These are phyloP conservation scores for Drosophila multiciliata DNA, from an alignment of 2,888 invertebrate species.

Conservation along the genomic window DNA sequence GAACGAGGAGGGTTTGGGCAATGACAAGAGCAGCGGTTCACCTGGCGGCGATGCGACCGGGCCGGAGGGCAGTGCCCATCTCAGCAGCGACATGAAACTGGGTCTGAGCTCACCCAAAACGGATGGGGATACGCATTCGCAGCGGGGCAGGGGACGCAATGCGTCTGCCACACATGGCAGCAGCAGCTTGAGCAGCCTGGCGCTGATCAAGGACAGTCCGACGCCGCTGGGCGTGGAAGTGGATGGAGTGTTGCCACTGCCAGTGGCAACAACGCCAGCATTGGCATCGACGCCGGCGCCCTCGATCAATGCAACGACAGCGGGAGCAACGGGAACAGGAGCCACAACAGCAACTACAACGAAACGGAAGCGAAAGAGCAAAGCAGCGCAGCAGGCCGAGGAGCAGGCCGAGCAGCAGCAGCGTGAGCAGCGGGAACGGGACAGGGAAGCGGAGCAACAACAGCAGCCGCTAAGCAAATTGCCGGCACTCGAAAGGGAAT, in stretches of 20 bases:
- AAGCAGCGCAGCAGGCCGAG: conserved; percentile 84
- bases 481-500: conserved; percentile 54
- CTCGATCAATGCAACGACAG: conserved; percentile 3
- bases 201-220: conserved; percentile 80
- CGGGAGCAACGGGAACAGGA: neutral
- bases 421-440: conserved; percentile 53
- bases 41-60: conserved; percentile 92
- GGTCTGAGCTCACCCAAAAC: conserved; percentile 85
- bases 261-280: conserved; percentile 66
- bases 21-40: conserved; percentile 94
- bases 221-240: conserved; percentile 73
- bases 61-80: conserved; percentile 83
- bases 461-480: conserved; percentile 58
- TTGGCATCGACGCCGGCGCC: conserved; percentile 54
- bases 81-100: conserved; percentile 75
- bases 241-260: conserved; percentile 72
- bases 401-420: conserved; percentile 76
- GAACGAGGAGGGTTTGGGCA: conserved; percentile 88
- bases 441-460: conserved; percentile 86
- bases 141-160: conserved; percentile 80
- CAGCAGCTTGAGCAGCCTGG: conserved; percentile 69
- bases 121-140: conserved; percentile 79
- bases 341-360: conserved; percentile 44
- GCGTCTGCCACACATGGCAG: conserved; percentile 71
- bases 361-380: conserved; percentile 88